Base-by-base conservation (phyloP, 2,797 vertebrate species). In the Myotis myotis region DNA sequence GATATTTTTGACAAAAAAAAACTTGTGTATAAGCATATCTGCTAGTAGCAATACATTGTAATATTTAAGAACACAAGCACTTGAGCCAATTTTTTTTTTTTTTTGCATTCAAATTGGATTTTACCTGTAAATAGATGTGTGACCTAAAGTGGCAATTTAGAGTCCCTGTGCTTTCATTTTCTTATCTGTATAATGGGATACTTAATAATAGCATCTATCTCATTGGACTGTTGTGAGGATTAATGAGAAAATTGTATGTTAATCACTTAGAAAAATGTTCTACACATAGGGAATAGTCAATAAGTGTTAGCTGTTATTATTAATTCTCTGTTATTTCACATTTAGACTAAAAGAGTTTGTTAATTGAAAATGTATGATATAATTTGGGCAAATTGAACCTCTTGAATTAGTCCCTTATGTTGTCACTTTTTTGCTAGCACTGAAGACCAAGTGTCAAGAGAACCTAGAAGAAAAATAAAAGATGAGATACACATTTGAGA, bases 271-370 rank as follows among this genome's bases (percentile, higher is more conserved):
- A 72, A 60, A 66, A 90, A n/a, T 86, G 10, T 20, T 33, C 8
- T 83, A 44, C 28, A 55, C 23, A 72, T 38, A 86, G 30, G 66
- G n/a, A 75, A 92, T 20, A 79, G 36, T 96, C 57, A 64, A 47
- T 85, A 79, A 44, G 53, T 75, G 25, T 84, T 94, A 92, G 62
- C 22, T 89, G 53, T 70, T 92, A 92, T 19, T 89, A 64, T 91
- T 86, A 87, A 89, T 44, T 89, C 62, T 36, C 20, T 78, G 3
- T 72, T 93, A 44, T 66, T 92, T 22, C 5, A 55, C 30, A 55
- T 93, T 88, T 71, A 66, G 17, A 62, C 51, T 49, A 64, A 93
- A 89, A 44, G 33, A 86, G n/a, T 71, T 90, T 86, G 71, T 81
- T 89, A 88, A 62, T 66, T 90, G 13, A 20, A 96, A 91, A 62